phyloP scores from a whole-genome alignment of 2,113 vertebrate genomes.

The Casuarius casuarius region DNA sequence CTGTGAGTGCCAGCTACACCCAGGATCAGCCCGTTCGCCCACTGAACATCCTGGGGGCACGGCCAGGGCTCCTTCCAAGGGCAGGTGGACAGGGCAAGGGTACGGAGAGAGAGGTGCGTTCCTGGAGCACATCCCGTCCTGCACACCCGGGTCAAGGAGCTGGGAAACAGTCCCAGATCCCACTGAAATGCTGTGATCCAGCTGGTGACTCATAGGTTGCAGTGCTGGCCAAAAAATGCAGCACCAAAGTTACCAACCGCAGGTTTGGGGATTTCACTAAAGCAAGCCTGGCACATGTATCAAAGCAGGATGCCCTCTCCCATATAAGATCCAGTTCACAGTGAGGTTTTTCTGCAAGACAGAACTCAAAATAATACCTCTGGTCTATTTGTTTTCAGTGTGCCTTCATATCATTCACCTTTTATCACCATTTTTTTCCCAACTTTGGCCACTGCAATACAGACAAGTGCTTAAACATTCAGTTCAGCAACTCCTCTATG shows the following conservation, averaged over 20 bases:
- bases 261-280: neutral
- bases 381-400: neutral
- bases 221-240: neutral
- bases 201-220: accelerated
- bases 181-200: neutral
- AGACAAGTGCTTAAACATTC: neutral
- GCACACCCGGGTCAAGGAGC: neutral
- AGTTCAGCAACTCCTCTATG: neutral
- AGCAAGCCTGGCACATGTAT: neutral
- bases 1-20: accelerated
- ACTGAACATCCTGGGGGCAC: accelerated
- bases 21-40: accelerated
- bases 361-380: neutral
- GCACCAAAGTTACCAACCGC: neutral
- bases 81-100: accelerated
- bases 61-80: neutral
- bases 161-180: neutral
- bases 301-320: neutral
- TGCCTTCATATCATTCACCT: neutral
- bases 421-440: neutral
- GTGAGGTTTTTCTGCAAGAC: neutral
- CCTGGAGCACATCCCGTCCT: neutral
- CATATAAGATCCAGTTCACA: neutral
- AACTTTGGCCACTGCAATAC: neutral
- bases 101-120: neutral